Percentiles rank a stretch among this genome's conserved stretches.
phyloP scores from a whole-genome alignment of 2,888 invertebrate genomes.

The Achlya flavicornis region DNA sequence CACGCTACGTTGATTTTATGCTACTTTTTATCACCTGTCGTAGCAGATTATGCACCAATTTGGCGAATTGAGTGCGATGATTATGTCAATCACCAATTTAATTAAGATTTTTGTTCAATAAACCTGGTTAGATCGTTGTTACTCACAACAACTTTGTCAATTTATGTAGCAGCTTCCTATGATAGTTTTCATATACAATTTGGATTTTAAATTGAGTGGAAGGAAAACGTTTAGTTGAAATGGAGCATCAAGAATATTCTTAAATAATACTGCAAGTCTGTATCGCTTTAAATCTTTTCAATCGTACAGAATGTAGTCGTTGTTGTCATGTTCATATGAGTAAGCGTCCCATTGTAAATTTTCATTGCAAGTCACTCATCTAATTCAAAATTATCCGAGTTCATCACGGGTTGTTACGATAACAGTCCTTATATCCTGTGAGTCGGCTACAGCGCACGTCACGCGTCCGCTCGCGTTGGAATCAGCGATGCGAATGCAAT shows the following conservation, averaged over 20 bases:
- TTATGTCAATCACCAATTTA: slow-evolving; percentile 1
- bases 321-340: too few relatives aligned
- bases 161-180: not conserved
- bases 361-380: not conserved
- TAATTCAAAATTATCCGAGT: not conserved
- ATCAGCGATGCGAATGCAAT: slow-evolving; percentile 53
- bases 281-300: too few relatives aligned
- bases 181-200: not conserved
- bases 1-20: slow-evolving; percentile 14
- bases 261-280: too few relatives aligned
- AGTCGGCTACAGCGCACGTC: slow-evolving; percentile 40
- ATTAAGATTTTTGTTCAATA: not conserved
- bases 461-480: slow-evolving; percentile 51
- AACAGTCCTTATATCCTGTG: slow-evolving; percentile 25
- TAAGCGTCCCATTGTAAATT: not conserved
- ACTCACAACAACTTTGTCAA: not conserved
- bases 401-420: not conserved
- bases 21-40: slow-evolving; percentile 1
- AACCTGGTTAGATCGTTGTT: not conserved
- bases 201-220: not conserved
- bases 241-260: too few relatives aligned
- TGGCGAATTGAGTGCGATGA: slow-evolving; percentile 6
- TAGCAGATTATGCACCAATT: slow-evolving; percentile 7
- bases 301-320: too few relatives aligned
- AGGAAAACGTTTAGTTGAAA: too few relatives aligned